Percentiles rank a stretch among this genome's conserved stretches.
Conservation (phyloP, 92 coral and sea anemone species). For the Siderastrea siderea region DNA sequence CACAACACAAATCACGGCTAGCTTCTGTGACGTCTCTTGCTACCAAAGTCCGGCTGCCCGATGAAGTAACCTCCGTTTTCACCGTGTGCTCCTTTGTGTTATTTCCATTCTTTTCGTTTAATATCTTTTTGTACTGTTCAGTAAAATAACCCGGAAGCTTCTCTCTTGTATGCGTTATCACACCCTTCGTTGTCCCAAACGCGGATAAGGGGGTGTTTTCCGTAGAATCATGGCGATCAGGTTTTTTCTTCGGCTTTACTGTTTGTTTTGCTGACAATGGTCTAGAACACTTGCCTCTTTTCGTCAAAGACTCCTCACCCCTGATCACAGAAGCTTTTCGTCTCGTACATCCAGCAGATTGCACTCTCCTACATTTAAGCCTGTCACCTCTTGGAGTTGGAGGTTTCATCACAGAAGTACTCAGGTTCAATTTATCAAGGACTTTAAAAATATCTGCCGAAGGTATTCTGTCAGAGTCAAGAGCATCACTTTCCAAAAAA, state of each 20-base stretch:
- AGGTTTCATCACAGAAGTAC: conserved; percentile 56
- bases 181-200: conserved; percentile 29
- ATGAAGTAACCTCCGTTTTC: neutral
- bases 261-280: conserved; percentile 32
- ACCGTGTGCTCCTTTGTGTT: no score
- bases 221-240: neutral
- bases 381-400: neutral
- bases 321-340: neutral
- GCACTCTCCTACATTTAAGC: conserved; percentile 36
- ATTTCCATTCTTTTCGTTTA: neutral
- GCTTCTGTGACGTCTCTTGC: neutral
- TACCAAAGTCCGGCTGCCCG: conserved; percentile 2
- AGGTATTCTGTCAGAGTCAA: conserved; percentile 79
- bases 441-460: conserved; percentile 72
- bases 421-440: conserved; percentile 73
- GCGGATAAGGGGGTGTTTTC: neutral
- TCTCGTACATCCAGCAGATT: conserved; percentile 76
- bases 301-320: neutral
- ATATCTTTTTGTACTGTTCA: conserved; percentile 67
- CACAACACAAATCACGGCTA: neutral
- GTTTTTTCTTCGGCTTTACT: neutral
- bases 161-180: conserved; percentile 33
- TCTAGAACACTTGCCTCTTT: conserved; percentile 14
- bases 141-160: conserved; percentile 81
- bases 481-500: conserved; percentile 41